These are phyloP conservation scores for Gasterosteus nipponicus DNA, from an alignment of 2,113 vertebrate species.

Conservation along the genomic window DNA sequence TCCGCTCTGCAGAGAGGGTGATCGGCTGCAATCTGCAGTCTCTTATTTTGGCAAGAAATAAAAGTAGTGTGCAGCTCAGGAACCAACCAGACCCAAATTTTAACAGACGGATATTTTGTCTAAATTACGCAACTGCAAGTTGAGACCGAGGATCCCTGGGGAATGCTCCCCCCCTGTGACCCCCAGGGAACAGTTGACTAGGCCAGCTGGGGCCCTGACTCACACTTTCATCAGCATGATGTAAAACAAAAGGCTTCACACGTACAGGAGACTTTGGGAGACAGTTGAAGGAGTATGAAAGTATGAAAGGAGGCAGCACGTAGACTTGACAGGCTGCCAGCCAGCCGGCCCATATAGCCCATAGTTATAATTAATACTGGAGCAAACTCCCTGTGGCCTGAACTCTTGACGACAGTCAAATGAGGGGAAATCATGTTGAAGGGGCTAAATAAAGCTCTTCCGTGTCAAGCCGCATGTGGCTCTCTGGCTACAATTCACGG, in stretches of 20 bases:
- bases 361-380: conserved; percentile 64
- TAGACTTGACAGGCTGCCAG: conserved; percentile 22
- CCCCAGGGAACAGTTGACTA: conserved; percentile 51
- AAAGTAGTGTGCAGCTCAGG: conserved; percentile 32
- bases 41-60: conserved; percentile 6
- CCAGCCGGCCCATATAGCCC: conserved; percentile 41
- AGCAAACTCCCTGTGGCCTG: conserved; percentile 48
- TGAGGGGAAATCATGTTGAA: conserved; percentile 61
- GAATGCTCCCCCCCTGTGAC: conserved; percentile 61
- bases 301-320: conserved; percentile 3
- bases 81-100: conserved; percentile 24
- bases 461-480: conserved; percentile 53
- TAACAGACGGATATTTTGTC: conserved; percentile 25
- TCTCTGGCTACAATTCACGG: conserved; percentile 30
- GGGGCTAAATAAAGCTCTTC: conserved; percentile 68
- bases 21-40: too few species aligned
- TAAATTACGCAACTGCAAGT: conserved; percentile 55
- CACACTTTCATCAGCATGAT: conserved; percentile 49
- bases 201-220: conserved; percentile 67
- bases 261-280: conserved; percentile 23
- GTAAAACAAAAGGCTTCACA: conserved; percentile 39
- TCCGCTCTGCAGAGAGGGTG: too few species aligned
- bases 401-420: conserved; percentile 62
- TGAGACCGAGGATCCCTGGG: conserved; percentile 55
- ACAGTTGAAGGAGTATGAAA: conserved; percentile 8